These are phyloP conservation scores for Yponomeuta plumbellus DNA, from an alignment of 2,888 invertebrate genomes.

Conservation along the genomic window DNA sequence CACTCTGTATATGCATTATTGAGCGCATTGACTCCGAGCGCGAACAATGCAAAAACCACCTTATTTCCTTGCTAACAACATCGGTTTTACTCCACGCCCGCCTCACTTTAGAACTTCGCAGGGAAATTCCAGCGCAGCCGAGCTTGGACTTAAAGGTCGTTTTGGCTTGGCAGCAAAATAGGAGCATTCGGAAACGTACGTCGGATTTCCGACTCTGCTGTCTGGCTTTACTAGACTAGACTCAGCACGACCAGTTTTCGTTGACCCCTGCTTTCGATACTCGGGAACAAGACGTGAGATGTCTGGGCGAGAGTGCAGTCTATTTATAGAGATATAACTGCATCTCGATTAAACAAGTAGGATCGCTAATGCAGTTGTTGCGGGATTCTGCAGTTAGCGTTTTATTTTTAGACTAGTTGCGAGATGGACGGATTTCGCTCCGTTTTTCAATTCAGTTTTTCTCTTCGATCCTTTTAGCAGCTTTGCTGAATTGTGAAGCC, in stretches of 20 bases:
- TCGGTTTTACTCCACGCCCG: neutral
- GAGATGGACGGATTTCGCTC: neutral
- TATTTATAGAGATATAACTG: constrained; percentile 32
- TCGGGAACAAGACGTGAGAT: neutral
- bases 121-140: neutral
- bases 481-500: neutral
- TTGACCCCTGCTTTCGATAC: neutral
- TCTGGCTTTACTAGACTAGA: constrained; percentile 7
- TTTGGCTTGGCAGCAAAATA: constrained; percentile 24
- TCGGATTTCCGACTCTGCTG: constrained; percentile 30
- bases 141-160: constrained; percentile 28
- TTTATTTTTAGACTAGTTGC: neutral
- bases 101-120: neutral
- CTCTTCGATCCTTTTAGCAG: neutral
- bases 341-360: constrained; percentile 8
- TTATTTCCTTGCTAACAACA: constrained; percentile 23
- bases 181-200: constrained; percentile 31
- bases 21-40: constrained; percentile 13
- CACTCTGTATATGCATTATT: constrained; percentile 26
- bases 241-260: neutral
- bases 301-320: constrained; percentile 24
- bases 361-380: constrained; percentile 1
- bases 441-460: neutral
- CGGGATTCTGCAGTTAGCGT: neutral
- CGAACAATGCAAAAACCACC: constrained; percentile 28